Evolutionary conservation across 2,888 invertebrate species (phyloP).

Genomic region (Volucella zonaria): DNA sequence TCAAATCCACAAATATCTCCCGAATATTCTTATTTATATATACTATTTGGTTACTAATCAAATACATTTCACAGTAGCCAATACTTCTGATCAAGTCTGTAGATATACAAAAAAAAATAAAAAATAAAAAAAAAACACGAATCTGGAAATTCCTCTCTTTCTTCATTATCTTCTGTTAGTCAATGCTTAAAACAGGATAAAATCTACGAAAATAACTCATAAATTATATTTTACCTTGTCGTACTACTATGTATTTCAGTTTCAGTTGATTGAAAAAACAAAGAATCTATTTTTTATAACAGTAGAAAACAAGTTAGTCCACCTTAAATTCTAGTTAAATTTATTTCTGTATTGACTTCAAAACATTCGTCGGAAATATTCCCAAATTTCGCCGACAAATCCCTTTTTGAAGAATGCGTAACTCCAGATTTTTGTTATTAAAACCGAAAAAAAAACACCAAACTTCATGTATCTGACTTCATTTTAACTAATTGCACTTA

Average conservation of each 20-base stretch:
- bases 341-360: slow-evolving; percentile 9
- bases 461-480: not conserved
- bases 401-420: too few relatives aligned
- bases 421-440: too few relatives aligned
- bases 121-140: too few relatives aligned
- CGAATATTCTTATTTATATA: too few relatives aligned
- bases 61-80: too few relatives aligned
- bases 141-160: slow-evolving; percentile 5
- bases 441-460: too few relatives aligned
- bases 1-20: too few relatives aligned
- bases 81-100: too few relatives aligned
- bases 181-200: slow-evolving; percentile 15
- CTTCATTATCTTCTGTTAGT: slow-evolving; percentile 42
- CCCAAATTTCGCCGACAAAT: not conserved
- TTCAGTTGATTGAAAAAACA: not conserved
- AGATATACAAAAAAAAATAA: too few relatives aligned
- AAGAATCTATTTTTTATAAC: not conserved
- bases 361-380: not conserved
- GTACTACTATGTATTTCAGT: slow-evolving; percentile 15
- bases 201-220: not conserved
- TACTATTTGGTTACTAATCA: too few relatives aligned
- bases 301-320: too few relatives aligned
- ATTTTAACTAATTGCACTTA: not conserved
- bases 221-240: slow-evolving; percentile 26
- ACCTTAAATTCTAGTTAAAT: too few relatives aligned